Evolutionary conservation across 1,140 invertebrate genomes (phyloP).

Genomic region (Meloidogyne floridensis): DNA sequence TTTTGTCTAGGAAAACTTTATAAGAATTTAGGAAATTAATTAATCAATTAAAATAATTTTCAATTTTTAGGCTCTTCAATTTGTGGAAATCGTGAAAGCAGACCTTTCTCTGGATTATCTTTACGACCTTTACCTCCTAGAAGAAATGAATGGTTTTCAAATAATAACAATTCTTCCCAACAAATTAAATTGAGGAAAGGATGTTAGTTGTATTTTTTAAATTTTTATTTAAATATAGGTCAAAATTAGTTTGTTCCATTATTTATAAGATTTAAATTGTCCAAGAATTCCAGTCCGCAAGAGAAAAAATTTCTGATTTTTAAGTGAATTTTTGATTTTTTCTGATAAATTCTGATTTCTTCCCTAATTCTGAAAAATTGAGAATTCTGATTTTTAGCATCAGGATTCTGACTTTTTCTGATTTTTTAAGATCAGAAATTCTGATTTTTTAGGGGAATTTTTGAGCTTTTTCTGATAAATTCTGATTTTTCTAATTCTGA

Average conservation of each 20-base stretch:
- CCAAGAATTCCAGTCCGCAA: too few species aligned
- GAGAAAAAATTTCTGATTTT: too few species aligned
- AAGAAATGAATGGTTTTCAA: constrained; percentile 41
- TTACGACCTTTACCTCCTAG: constrained; percentile 40
- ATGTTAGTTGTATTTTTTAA: constrained; percentile 41
- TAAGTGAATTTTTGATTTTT: background rate
- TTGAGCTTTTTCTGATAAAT: background rate
- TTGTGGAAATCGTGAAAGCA: background rate
- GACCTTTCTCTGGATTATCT: constrained; percentile 49
- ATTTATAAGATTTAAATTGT: too few species aligned
- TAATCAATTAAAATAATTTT: too few species aligned
- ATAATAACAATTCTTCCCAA: constrained; percentile 19
- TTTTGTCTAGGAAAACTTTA: too few species aligned
- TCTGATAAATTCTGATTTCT: background rate
- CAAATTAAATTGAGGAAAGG: constrained; percentile 52
- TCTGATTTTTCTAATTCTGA: too few species aligned
- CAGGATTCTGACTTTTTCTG: too few species aligned
- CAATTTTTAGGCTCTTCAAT: background rate
- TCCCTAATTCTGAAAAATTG: too few species aligned
- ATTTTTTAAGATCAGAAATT: background rate
- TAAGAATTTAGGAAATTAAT: too few species aligned
- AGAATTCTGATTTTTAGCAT: too few species aligned
- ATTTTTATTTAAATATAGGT: background rate
- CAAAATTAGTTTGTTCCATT: too few species aligned
- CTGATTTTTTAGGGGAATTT: too few species aligned